These are phyloP conservation scores for Colostygia pectinataria DNA, from an alignment of 2,888 invertebrate genomes.

Conservation along the genomic window DNA sequence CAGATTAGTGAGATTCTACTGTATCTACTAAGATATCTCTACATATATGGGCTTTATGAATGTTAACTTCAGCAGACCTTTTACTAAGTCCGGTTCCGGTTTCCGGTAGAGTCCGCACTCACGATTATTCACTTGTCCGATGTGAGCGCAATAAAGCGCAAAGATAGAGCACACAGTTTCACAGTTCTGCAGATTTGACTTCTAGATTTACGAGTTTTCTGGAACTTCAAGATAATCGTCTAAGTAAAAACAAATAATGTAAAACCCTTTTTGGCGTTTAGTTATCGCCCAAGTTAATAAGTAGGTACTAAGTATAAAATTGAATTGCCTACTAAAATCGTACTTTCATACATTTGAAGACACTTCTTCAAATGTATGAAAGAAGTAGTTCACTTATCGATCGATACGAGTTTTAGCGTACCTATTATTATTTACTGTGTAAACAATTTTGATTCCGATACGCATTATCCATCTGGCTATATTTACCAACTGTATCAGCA, in stretches of 20 bases:
- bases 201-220: constrained; percentile 40
- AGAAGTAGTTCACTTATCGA: constrained; percentile 1
- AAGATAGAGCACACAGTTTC: constrained; percentile 23
- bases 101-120: constrained; percentile 32
- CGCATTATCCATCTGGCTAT: not conserved
- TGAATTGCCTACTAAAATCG: not conserved
- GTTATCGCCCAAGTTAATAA: constrained; percentile 5
- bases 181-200: constrained; percentile 46
- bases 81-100: constrained; percentile 15
- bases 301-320: not conserved
- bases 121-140: constrained; percentile 46
- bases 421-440: not conserved
- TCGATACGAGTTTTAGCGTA: constrained; percentile 1
- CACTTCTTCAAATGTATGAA: too few species aligned
- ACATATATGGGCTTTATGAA: too few species aligned
- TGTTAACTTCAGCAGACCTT: not conserved
- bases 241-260: constrained; percentile 2
- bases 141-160: constrained; percentile 22
- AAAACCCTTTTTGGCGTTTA: not conserved
- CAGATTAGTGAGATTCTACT: too few species aligned
- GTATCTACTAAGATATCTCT: too few species aligned
- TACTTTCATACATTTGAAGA: not conserved
- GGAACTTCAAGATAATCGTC: constrained; percentile 22
- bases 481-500: not conserved
- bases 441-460: not conserved